These are phyloP conservation scores for Coturnix japonica DNA, from an alignment of 2,113 vertebrate species.

Conservation along the genomic window DNA sequence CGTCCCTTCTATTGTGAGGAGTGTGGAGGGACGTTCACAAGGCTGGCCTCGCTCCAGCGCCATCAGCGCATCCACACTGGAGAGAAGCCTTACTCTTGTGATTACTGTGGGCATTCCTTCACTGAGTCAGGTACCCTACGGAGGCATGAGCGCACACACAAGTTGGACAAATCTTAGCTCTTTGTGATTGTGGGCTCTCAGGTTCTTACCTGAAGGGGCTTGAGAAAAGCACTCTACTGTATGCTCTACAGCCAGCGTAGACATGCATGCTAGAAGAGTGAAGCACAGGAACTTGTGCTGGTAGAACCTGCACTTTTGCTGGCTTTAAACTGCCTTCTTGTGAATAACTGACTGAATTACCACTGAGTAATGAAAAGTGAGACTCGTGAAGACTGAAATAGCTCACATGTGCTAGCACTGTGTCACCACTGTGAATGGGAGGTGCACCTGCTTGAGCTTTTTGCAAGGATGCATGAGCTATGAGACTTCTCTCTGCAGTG, in stretches of 20 bases:
- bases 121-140: neutral
- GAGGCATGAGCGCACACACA: slow-evolving; percentile 48
- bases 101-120: slow-evolving; percentile 42
- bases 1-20: slow-evolving; percentile 37
- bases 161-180: neutral
- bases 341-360: slow-evolving; percentile 18
- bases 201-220: neutral
- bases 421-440: neutral
- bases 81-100: slow-evolving; percentile 57
- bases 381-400: neutral
- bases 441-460: neutral
- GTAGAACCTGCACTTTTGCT: neutral
- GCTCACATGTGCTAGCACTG: neutral
- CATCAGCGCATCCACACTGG: slow-evolving; percentile 48
- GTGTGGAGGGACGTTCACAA: slow-evolving; percentile 28
- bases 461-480: neutral
- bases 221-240: neutral
- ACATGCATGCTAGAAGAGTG: neutral
- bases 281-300: neutral
- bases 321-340: neutral
- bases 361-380: neutral
- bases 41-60: slow-evolving; percentile 30
- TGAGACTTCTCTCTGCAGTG: neutral
- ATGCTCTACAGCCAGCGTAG: neutral
- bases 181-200: neutral